phyloP scores from a whole-genome alignment of 2,888 invertebrate species.

The Spilarctia lutea region DNA sequence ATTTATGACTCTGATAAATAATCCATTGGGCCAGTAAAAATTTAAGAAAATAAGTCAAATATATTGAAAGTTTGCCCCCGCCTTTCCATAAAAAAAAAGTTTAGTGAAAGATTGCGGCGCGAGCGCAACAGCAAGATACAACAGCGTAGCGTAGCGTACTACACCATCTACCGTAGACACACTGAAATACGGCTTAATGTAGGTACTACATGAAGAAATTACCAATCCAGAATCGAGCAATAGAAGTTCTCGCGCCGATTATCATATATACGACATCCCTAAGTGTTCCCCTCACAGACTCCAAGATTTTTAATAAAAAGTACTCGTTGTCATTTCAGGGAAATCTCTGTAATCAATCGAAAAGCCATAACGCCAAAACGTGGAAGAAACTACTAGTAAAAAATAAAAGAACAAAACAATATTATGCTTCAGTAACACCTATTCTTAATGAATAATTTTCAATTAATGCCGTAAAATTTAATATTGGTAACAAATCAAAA shows the following conservation, averaged over 20 bases:
- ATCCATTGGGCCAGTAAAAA: neutral
- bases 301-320: neutral
- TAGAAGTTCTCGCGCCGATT: no score
- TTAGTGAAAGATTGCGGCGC: no score
- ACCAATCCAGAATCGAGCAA: no score
- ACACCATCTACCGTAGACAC: no score
- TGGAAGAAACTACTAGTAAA: neutral
- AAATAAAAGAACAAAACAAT: neutral
- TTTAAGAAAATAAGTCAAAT: neutral
- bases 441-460: neutral
- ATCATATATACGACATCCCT: no score
- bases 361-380: neutral
- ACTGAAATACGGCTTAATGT: no score
- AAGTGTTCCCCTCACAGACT: no score
- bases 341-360: neutral
- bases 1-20: neutral
- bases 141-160: no score
- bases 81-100: no score
- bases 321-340: neutral
- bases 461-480: conserved; percentile 2
- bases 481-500: neutral
- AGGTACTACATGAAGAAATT: no score
- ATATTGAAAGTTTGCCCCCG: no score
- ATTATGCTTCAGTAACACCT: neutral
- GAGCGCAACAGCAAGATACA: no score